Conservation (phyloP, 2,797 vertebrate species). For the Chiloscyllium punctatum region DNA sequence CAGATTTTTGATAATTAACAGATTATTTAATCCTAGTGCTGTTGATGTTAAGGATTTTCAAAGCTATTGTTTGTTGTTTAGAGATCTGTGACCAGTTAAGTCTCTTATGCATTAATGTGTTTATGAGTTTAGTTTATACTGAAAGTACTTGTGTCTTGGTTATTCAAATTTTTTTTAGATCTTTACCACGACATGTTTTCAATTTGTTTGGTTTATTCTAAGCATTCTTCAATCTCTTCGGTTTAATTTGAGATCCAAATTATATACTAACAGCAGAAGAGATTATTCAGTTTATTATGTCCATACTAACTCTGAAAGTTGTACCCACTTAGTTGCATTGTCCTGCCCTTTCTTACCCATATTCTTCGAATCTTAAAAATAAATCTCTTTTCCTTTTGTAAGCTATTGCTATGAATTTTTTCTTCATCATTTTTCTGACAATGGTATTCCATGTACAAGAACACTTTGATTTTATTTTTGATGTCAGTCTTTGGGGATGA, state of each 20-base stretch:
- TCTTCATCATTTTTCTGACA: neutral
- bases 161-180: neutral
- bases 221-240: neutral
- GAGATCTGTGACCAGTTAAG: neutral
- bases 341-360: neutral
- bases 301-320: neutral
- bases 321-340: neutral
- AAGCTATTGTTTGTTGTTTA: neutral
- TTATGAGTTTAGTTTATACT: neutral
- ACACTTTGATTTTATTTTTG: neutral
- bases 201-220: neutral
- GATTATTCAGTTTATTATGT: neutral
- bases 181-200: neutral
- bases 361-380: neutral
- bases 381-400: neutral
- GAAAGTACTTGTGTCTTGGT: neutral
- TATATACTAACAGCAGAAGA: neutral
- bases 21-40: neutral
- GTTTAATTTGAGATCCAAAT: neutral
- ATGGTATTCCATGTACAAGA: neutral
- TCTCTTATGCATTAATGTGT: neutral
- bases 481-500: neutral
- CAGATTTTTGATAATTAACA: neutral
- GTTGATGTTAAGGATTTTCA: neutral
- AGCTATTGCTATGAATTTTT: neutral